Percentiles rank a stretch among this genome's conserved stretches.
phyloP scores from a whole-genome alignment of 2,797 vertebrate genomes.

The Chiloscyllium punctatum region DNA sequence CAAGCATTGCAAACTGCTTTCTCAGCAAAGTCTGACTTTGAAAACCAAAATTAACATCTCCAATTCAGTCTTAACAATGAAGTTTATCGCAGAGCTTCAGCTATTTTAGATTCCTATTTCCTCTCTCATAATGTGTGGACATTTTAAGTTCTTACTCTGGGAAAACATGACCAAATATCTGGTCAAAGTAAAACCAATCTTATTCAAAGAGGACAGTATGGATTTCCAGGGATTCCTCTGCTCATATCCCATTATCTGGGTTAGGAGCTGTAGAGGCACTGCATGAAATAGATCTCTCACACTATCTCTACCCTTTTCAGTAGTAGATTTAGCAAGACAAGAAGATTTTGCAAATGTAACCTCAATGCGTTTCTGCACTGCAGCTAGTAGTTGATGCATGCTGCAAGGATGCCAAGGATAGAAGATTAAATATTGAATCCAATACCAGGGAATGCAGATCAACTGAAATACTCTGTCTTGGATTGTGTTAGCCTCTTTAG shows the following conservation, averaged over 20 bases:
- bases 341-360: background rate
- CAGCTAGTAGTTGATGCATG: background rate
- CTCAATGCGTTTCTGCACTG: background rate
- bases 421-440: background rate
- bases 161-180: background rate
- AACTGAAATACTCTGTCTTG: background rate
- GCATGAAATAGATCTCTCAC: background rate
- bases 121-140: background rate
- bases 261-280: background rate
- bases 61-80: background rate
- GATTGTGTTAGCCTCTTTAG: background rate
- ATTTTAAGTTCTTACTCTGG: background rate
- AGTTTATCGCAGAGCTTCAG: background rate
- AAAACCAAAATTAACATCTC: background rate
- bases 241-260: background rate
- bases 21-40: background rate
- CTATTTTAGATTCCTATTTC: background rate
- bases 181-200: background rate
- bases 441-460: background rate
- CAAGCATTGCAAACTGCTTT: background rate
- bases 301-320: background rate
- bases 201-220: background rate
- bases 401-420: background rate
- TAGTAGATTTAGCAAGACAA: background rate
- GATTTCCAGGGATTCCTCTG: background rate